Conservation (phyloP, 92 coral and sea anemone genomes). For the Umimayanthus kanabou region DNA sequence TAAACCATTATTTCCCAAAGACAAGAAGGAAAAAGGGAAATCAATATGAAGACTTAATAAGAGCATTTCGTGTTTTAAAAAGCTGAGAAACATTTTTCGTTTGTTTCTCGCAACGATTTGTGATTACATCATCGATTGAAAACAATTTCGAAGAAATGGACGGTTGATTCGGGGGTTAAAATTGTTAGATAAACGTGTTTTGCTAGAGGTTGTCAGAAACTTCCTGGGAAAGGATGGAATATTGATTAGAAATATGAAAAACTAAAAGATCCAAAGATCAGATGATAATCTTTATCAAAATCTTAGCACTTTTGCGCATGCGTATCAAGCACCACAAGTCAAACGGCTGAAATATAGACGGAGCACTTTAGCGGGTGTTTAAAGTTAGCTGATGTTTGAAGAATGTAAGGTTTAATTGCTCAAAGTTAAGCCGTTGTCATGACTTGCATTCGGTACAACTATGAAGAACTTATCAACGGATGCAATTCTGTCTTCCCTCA, state of each 20-base stretch:
- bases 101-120: constrained; percentile 6
- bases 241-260: background rate
- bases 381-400: background rate
- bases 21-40: background rate
- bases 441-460: background rate
- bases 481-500: background rate
- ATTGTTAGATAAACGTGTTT: background rate
- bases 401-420: background rate
- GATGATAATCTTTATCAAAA: background rate
- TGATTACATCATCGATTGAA: constrained; percentile 39
- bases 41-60: background rate
- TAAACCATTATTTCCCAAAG: background rate
- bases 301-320: constrained; percentile 56
- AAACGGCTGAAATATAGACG: background rate
- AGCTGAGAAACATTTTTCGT: background rate
- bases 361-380: background rate
- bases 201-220: background rate
- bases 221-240: background rate
- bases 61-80: background rate
- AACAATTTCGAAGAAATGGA: background rate
- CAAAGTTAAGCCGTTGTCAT: background rate
- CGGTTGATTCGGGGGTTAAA: background rate
- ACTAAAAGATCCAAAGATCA: constrained; percentile 14
- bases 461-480: background rate
- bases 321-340: constrained; percentile 37